Base-by-base conservation (phyloP, 2,888 invertebrate genomes). In the Parochlus steinenii region DNA sequence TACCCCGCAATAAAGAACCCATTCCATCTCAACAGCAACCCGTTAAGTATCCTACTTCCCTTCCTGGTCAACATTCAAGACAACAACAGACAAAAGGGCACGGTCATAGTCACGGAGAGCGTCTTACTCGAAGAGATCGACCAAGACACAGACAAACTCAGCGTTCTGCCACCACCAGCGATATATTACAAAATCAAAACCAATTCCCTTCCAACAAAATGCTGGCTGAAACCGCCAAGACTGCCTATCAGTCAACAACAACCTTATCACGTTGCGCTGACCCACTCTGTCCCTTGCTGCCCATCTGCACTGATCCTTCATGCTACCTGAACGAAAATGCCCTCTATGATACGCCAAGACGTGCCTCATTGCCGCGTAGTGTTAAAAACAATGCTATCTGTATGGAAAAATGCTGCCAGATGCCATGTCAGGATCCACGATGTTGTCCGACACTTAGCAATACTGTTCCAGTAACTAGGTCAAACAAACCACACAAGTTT, bases 91-190 rank as follows among this genome's bases (percentile, higher is more conserved):
- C 23, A 39, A 40, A 39, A 36, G 39, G n/a, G 18, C 12, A 32
- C 17, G 20, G 20, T 6, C 32, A 32, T 32, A 24, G 23, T 10
- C 6, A 8, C 7, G 17, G 22, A 6, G 33, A 38, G 8, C 24
- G 28, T 18, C 20, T 32, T 20, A 19, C 29, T 4, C 54, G 53
- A 39, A 48, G 52, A 7, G 58, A 57, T 39, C 51, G 58, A 6
- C 56, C 58, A 14, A 48, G 58, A 7, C 56, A 57, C 39, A 55
- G 58, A 44, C 58, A 58, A 43, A 58, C 59, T 18, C 58, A 59
- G 37, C 52, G 59, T 28, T 58, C 58, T 4, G 59, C 59, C 30
- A 59, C 59, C 12, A 56, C 58, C 6, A 52, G 58, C 10, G 58
- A 59, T 40, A 58, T 59, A 53, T 50, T 53, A 35, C 42, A 37